Base-by-base conservation (phyloP, 2,888 invertebrate genomes). In the Clepsis dumicolana region DNA sequence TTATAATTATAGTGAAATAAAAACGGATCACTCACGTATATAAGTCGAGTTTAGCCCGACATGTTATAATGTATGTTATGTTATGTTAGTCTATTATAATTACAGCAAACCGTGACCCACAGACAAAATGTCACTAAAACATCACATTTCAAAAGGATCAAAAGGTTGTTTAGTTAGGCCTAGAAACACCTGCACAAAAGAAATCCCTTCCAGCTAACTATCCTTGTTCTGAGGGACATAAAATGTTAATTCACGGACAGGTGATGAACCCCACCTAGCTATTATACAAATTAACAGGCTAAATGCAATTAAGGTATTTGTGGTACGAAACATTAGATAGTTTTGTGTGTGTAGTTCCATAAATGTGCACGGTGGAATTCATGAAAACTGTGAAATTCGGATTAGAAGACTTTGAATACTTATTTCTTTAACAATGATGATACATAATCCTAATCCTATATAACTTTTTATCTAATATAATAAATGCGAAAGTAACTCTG, bases 231-330 rank as follows among this genome's bases (percentile, higher is more conserved):
- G 25, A 48, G 44, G 27, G 62, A 48, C 56, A 69, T 69, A 71
- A 64, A 71, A 71, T 50, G 69, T 65, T 71, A 65, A 71, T 71
- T 65, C 69, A 69, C 60, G 62, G 62, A 66, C 65, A 35, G 29
- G 54, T 21, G 32, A 8, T 24, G n/a, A 24, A 44, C 64, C 71
- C 12, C 71, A 56, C 71, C 71, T 54, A 12, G 57, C 71, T 72
- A 65, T 72, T 72, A 72, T 16, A 44, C 57, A 64, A 72, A 72
- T 72, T 72, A 72, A 67, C 62, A 38, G 35, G 32, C 60, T 65
- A 32, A 57, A 63, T 63, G 57, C 65, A 35, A 70, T 70, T 57
- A 70, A 53, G 56, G 62, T 67, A 21, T 10, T 32, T 27, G 56
- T 35, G 18, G 53, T 54, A 35, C 35, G 25, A 44, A 38, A 50